Percentiles rank a stretch among this genome's conserved stretches.
Conservation (phyloP, 2,113 vertebrate genomes). For the Albula glossodonta region DNA sequence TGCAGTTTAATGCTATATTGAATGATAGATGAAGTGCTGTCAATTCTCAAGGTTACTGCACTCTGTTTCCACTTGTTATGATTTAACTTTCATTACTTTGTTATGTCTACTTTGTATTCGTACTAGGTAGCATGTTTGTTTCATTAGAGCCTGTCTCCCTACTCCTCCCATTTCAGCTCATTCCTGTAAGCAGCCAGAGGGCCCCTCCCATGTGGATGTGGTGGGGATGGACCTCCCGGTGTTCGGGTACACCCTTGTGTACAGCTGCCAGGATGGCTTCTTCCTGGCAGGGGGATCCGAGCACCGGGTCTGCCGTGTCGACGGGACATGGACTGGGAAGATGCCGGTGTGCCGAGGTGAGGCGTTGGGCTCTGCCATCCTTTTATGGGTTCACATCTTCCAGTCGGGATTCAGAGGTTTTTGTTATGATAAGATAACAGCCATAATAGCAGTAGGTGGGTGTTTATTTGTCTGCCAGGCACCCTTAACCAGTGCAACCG, state of each 20-base stretch:
- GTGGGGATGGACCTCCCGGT: slow-evolving; percentile 94
- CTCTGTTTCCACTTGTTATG: too few species aligned
- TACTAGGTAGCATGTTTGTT: not conserved
- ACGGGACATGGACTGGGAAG: slow-evolving; percentile 97
- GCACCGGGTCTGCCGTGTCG: slow-evolving; percentile 90
- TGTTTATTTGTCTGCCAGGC: not conserved
- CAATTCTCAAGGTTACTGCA: too few species aligned
- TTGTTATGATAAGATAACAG: not conserved
- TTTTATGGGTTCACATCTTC: not conserved
- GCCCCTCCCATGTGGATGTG: slow-evolving; percentile 86
- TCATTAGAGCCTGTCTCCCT: not conserved
- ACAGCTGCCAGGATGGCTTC: slow-evolving; percentile 92
- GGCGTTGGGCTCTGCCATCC: too few species aligned
- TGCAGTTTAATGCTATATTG: not conserved
- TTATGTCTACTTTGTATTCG: too few species aligned
- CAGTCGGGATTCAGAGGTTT: not conserved
- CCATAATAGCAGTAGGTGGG: not conserved
- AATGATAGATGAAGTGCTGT: not conserved
- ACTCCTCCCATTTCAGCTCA: slow-evolving; percentile 76
- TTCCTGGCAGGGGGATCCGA: slow-evolving; percentile 95
- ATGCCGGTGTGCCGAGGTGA: slow-evolving; percentile 94
- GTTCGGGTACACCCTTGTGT: slow-evolving; percentile 93
- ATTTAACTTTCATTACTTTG: too few species aligned
- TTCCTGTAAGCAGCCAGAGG: slow-evolving; percentile 95
- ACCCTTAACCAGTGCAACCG: not conserved